Base-by-base conservation (phyloP, 2,888 invertebrate species). In the Heteromurus nitidus region DNA sequence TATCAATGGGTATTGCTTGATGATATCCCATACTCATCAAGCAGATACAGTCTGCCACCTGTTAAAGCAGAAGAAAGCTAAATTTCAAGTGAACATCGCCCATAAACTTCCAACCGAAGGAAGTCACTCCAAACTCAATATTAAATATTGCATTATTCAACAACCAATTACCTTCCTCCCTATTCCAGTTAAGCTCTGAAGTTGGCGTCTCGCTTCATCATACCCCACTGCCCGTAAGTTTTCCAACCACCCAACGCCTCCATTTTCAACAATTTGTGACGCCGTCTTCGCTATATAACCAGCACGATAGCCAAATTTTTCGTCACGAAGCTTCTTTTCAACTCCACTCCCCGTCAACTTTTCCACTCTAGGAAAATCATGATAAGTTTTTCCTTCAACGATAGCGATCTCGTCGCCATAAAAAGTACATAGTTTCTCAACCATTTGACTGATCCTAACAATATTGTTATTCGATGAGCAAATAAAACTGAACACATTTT, bases 381-480 rank as follows among this genome's bases (percentile, higher is more conserved):
- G 93, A 89, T 94, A 96, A 16, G 90, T 89, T 53, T 89, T 88
- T 9, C 91, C 93, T 85, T 95, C 92, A 73, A 93, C 88, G 2
- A 18, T 36, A 84, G 93, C 93, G 84, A 98, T 93, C 89, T 92
- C 91, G 65, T 92, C 89, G 5, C 99, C 99, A 90, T 95, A 99
- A 74, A 93, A 90, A 2, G 88, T 88, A 88, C 96, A 96, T 82
- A 99, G 89, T 88, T 95, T 96, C 88, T 97, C 95, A 18, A 99
- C 95, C 96, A 99, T 95, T 58, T 92, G 91, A 22, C 95, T 94
- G 88, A 98, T 98, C 87, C 98, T 95, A 84, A 93, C 91, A 87
- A 99, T 98, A 88, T 99, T 94, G 90, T 99, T 99, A 89, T 99
- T 99, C 81, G 98, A 96, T 72, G 98, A 98, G 89, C 98, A 99